These are phyloP conservation scores for Trypoxylus dichotomus DNA, from an alignment of 1,140 invertebrate genomes.

Conservation along the genomic window DNA sequence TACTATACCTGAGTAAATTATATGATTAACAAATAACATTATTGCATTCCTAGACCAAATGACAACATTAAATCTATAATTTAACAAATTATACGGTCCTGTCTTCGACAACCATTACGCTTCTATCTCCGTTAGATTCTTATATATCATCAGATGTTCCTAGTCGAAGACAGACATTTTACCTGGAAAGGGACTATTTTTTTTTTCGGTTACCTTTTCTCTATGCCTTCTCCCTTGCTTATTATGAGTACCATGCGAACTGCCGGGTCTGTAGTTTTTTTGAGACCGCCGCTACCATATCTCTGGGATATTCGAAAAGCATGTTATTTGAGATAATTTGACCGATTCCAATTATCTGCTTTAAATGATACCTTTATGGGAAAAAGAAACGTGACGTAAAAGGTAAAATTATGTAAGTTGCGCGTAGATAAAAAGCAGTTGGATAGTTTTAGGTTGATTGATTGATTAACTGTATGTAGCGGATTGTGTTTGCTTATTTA, in stretches of 20 bases:
- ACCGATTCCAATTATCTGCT: constrained; percentile 12
- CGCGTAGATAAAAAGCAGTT: background rate
- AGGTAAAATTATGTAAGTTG: constrained; percentile 6
- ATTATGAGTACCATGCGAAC: background rate
- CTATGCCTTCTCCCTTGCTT: too few species aligned
- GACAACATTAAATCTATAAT: constrained; percentile 8
- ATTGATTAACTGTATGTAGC: too few species aligned
- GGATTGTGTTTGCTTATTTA: too few species aligned
- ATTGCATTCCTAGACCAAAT: background rate
- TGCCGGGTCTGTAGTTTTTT: background rate
- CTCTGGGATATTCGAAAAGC: constrained; percentile 3
- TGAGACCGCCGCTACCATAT: background rate
- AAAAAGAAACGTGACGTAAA: background rate
- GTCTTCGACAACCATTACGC: background rate
- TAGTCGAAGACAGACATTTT: constrained; percentile 7
- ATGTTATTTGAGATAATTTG: constrained; percentile 15
- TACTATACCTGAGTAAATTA: background rate
- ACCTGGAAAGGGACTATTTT: constrained; percentile 6
- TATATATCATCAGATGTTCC: background rate
- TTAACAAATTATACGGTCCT: constrained; percentile 10
- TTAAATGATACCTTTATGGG: background rate
- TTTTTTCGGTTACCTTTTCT: background rate
- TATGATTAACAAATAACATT: background rate
- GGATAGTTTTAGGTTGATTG: background rate
- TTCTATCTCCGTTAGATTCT: background rate